phyloP scores from a whole-genome alignment of 2,797 vertebrate species.

The Sebastiscus albofasciatus region DNA sequence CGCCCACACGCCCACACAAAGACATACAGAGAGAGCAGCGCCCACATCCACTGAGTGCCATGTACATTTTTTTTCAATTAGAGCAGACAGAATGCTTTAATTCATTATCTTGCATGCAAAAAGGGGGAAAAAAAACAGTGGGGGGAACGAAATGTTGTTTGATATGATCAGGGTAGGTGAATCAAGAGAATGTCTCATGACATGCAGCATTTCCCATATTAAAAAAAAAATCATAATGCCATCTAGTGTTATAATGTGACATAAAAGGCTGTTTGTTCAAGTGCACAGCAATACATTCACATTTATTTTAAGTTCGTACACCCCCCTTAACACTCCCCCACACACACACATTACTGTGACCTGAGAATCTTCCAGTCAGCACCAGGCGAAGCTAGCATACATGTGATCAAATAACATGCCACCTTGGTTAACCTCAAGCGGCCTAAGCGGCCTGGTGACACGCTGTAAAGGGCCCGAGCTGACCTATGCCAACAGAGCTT shows the following conservation, averaged over 20 bases:
- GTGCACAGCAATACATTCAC: conserved; percentile 40
- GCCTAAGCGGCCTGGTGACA: conserved; percentile 28
- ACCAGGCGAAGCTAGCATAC: conserved; percentile 58
- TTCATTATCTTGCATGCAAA: conserved; percentile 32
- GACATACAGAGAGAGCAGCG: conserved; percentile 50
- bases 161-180: conserved; percentile 41
- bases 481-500: conserved; percentile 19
- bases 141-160: conserved; percentile 30
- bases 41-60: conserved; percentile 36
- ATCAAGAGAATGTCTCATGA: conserved; percentile 55
- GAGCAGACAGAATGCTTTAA: conserved; percentile 59
- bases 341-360: conserved; percentile 57
- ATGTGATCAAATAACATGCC: conserved; percentile 79
- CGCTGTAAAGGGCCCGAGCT: conserved; percentile 29
- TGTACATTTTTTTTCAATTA: conserved; percentile 66
- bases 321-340: conserved; percentile 1
- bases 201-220: conserved; percentile 33
- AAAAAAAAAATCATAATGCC: conserved; percentile 19
- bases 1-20: conserved; percentile 57
- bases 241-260: conserved; percentile 28
- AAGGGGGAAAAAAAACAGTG: not conserved
- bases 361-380: conserved; percentile 71
- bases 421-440: conserved; percentile 72
- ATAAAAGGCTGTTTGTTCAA: conserved; percentile 48
- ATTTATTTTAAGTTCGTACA: conserved; percentile 64